Base-by-base conservation (phyloP, 2,113 vertebrate species). In the Turdus rufiventris region DNA sequence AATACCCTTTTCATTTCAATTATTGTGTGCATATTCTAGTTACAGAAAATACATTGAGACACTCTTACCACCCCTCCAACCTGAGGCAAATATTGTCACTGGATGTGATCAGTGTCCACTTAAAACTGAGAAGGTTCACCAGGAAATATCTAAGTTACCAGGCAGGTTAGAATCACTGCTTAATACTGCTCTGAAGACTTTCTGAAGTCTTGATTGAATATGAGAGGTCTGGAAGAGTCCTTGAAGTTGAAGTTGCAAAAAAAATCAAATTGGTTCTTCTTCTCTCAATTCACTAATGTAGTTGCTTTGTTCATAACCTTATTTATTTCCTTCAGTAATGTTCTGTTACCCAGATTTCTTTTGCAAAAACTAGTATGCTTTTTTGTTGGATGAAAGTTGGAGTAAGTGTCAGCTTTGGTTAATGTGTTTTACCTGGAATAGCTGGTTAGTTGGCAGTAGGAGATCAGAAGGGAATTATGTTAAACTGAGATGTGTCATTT, bases 1-100 rank as follows among this genome's bases (percentile, higher is more conserved):
- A 66, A 10, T 43, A 38, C 8, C 38, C 25, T 51, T 76, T 95
- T 91, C 11, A 24, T n/a, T 90, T 87, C 18, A 47, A 5, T 60
- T 75, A 40, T 36, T 81, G 28, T 85, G 18, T 48, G 38, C 65
- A 5, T 57, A 5, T 91, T 90, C 34, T 93, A 21, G 51, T 74
- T 66, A 28, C 36, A 34, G 54, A 54, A 81, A 87, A 42, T 54
- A 18, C 11, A 12, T 48, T 28, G 38, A 36, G 68, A 15, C 4
- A 1, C 28, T 51, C 43, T 89, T 84, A 65, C 16, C 4, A 4
- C 8, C 7, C 12, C 0, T 0, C 29, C 54, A 57, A 9, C 38
- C 23, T 1, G 2, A 66, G 51, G 45, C 56, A 78, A 38, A 15
- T 29, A 5, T 31, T 34, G 50, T 74, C 73, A 18, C 10, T 76